Percentiles rank a stretch among this genome's conserved stretches.
phyloP scores from a whole-genome alignment of 2,888 invertebrate genomes.

The Pandemis cinnamomeana region DNA sequence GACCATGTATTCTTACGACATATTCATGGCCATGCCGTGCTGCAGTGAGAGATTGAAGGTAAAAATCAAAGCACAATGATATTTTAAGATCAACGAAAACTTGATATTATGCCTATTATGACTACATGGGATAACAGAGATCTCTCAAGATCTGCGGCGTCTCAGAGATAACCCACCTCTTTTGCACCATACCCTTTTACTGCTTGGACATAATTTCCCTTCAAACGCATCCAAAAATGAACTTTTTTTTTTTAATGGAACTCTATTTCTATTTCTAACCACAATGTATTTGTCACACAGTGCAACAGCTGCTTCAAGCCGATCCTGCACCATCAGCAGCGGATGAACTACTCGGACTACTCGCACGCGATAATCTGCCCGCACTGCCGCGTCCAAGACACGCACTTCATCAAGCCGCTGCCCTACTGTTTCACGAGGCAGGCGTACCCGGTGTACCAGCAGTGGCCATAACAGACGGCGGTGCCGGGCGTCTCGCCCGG shows the following conservation, averaged over 20 bases:
- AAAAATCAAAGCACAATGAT: constrained; percentile 24
- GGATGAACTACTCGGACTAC: constrained; percentile 97
- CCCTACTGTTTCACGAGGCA: constrained; percentile 92
- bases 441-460: constrained; percentile 87
- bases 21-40: constrained; percentile 98
- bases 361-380: constrained; percentile 96
- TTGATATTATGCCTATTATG: no score
- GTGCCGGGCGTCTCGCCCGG: constrained; percentile 86
- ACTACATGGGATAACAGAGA: no score
- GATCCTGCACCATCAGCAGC: constrained; percentile 93
- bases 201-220: no score
- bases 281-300: constrained; percentile 75
- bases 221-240: no score
- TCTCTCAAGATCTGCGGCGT: no score
- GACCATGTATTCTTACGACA: constrained; percentile 99
- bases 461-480: constrained; percentile 95
- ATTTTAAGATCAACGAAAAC: no score
- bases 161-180: no score
- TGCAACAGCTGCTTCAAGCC: constrained; percentile 97
- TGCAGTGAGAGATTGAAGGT: constrained; percentile 97
- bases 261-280: background rate
- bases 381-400: constrained; percentile 94
- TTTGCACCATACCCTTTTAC: no score
- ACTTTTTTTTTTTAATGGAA: no score
- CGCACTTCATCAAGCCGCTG: constrained; percentile 97